Evolutionary conservation across 2,797 vertebrate genomes (phyloP).

Genomic region (Sternotherus odoratus): DNA sequence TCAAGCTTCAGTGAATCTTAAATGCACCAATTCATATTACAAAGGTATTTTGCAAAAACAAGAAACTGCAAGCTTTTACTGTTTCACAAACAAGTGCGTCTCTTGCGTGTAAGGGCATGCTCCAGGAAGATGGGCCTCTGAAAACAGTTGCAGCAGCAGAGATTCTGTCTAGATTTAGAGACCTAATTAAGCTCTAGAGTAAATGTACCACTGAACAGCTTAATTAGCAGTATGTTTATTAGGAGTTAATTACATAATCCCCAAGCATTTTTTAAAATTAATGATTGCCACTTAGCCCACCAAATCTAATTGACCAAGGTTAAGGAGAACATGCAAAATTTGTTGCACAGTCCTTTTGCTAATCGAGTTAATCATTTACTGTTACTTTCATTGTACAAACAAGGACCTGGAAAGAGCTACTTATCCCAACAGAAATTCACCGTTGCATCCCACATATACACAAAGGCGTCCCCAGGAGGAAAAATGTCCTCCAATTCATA

Average conservation of each 20-base stretch:
- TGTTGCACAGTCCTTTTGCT: not conserved
- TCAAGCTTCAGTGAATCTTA: not conserved
- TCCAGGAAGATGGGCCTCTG: not conserved
- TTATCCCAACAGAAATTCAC: not conserved
- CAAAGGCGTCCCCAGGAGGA: not conserved
- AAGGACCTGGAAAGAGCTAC: not conserved
- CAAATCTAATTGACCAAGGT: slow-evolving; percentile 24
- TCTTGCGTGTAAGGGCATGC: not conserved
- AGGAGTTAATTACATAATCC: slow-evolving; percentile 69
- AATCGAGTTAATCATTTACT: not conserved
- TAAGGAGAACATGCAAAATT: not conserved
- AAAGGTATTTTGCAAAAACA: not conserved
- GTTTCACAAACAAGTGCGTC: not conserved
- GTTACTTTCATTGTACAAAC: not conserved
- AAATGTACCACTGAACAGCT: slow-evolving; percentile 52
- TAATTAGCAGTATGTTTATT: slow-evolving; percentile 71
- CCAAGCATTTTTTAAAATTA: slow-evolving; percentile 55
- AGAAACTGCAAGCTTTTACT: not conserved
- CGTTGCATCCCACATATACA: not conserved
- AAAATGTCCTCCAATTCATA: not conserved
- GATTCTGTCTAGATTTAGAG: slow-evolving; percentile 17
- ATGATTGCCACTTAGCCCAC: slow-evolving; percentile 12
- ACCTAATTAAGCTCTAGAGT: slow-evolving; percentile 63
- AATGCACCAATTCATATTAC: not conserved
- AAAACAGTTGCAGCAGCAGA: not conserved